Evolutionary conservation across 2,113 vertebrate species (phyloP).

Genomic region (Mobula hypostoma): DNA sequence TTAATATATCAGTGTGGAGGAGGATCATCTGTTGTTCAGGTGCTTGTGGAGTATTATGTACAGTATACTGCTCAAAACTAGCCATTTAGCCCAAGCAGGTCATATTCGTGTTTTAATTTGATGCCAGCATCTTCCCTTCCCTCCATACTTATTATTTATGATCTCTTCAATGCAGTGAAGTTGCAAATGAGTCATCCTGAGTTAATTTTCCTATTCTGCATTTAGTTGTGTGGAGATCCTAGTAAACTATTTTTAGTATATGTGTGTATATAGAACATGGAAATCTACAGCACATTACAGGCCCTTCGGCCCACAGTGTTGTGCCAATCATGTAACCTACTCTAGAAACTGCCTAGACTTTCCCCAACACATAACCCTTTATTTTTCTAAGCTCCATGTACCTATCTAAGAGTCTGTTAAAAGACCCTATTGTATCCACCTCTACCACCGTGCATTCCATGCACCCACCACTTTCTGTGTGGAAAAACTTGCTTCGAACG

Average conservation of each 20-base stretch:
- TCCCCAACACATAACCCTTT: no score
- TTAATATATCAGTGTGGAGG: background rate
- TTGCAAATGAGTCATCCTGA: background rate
- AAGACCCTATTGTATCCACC: no score
- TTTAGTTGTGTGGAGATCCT: background rate
- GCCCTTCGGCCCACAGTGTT: no score
- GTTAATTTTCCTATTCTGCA: background rate
- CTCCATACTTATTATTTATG: background rate
- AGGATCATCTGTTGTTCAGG: background rate
- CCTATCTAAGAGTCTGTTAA: no score
- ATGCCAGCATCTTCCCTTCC: background rate
- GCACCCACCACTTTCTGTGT: no score
- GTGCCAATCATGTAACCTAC: no score
- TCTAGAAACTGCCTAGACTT: no score
- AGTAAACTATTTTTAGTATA: background rate
- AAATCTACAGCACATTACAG: no score
- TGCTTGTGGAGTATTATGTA: background rate
- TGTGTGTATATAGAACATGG: background rate
- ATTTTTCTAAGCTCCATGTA: no score
- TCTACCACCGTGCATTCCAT: no score
- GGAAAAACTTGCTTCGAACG: no score
- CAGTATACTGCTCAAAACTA: background rate
- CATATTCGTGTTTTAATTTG: background rate
- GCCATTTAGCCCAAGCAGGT: background rate
- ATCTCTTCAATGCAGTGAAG: background rate